Conservation (phyloP, 2,797 vertebrate species). For the Sebastes nivosus region DNA sequence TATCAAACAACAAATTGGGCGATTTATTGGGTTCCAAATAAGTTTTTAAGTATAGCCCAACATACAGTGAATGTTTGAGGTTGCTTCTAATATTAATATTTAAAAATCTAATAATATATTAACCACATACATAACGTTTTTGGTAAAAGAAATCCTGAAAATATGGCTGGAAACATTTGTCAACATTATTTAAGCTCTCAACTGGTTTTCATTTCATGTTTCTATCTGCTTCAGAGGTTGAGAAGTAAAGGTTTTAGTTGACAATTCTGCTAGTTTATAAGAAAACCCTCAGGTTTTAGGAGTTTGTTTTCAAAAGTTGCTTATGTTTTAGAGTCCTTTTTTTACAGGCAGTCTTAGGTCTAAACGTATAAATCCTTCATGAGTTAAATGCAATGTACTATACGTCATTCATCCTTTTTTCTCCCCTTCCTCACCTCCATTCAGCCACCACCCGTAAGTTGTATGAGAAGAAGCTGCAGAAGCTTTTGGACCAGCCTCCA, state of each 20-base stretch:
- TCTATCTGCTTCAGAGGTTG: no score
- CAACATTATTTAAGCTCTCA: no score
- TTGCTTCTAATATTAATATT: neutral
- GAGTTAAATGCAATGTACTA: neutral
- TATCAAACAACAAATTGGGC: no score
- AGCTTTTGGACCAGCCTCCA: conserved; percentile 85
- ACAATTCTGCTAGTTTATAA: no score
- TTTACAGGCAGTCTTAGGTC: no score
- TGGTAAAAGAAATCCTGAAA: neutral
- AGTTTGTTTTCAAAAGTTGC: no score
- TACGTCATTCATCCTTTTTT: neutral
- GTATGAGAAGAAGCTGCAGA: conserved; percentile 92
- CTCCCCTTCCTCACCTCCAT: neutral
- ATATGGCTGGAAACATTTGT: no score
- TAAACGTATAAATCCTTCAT: neutral
- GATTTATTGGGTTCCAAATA: neutral
- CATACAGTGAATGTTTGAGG: neutral
- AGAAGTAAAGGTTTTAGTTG: no score
- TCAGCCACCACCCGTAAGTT: conserved; percentile 89
- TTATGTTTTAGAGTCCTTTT: no score
- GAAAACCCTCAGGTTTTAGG: no score
- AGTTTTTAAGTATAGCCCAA: neutral
- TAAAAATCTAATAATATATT: neutral
- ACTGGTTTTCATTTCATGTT: no score
- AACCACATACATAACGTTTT: neutral